These are phyloP conservation scores for Icerya purchasi DNA, from an alignment of 2,888 invertebrate genomes.

Conservation along the genomic window DNA sequence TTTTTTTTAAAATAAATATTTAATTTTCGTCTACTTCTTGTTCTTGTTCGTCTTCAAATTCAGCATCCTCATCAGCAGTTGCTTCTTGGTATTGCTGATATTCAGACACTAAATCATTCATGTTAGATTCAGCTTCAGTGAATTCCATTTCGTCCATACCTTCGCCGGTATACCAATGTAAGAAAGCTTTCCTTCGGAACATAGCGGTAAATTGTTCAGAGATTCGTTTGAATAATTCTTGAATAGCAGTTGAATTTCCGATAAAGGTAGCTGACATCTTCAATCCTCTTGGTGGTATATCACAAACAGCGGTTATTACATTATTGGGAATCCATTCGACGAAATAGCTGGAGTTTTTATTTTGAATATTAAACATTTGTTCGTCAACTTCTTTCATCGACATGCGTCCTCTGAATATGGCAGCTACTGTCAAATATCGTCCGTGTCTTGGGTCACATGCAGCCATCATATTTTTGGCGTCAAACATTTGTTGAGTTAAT, in stretches of 20 bases:
- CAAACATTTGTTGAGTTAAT: conserved; percentile 38
- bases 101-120: conserved; percentile 49
- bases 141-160: conserved; percentile 59
- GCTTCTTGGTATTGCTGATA: conserved; percentile 52
- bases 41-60: conserved; percentile 31
- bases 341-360: conserved; percentile 57
- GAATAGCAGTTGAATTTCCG: conserved; percentile 67
- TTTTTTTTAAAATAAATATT: conserved; percentile 12
- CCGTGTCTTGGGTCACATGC: conserved; percentile 37
- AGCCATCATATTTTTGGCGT: conserved; percentile 41
- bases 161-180: conserved; percentile 94
- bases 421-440: conserved; percentile 61
- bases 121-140: conserved; percentile 48
- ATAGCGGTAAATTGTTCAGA: conserved; percentile 72
- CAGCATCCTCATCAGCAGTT: conserved; percentile 34
- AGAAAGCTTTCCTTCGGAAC: conserved; percentile 84
- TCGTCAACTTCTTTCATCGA: conserved; percentile 86
- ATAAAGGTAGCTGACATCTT: conserved; percentile 79
- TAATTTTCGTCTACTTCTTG: conserved; percentile 25
- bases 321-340: conserved; percentile 77
- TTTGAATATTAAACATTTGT: conserved; percentile 88
- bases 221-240: conserved; percentile 65
- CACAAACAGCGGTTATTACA: conserved; percentile 59
- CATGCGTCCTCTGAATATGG: conserved; percentile 51
- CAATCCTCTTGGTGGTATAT: conserved; percentile 58